phyloP scores from a whole-genome alignment of 2,113 vertebrate species.

The Malurus melanocephalus region DNA sequence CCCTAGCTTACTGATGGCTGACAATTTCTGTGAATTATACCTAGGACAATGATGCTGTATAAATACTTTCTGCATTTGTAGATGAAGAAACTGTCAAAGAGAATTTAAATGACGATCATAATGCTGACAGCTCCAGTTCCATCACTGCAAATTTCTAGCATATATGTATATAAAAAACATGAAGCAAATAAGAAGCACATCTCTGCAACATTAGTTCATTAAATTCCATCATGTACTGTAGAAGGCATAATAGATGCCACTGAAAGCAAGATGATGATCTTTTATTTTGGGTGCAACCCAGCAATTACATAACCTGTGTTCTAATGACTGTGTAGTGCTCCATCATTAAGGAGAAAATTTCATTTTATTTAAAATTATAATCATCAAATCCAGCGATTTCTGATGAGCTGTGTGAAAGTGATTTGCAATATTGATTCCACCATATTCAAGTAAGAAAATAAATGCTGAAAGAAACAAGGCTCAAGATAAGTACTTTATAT shows the following conservation, averaged over 20 bases:
- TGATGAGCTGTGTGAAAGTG: neutral
- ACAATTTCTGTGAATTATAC: neutral
- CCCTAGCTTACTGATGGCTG: neutral
- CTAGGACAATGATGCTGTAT: neutral
- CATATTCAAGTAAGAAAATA: neutral
- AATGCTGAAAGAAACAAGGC: neutral
- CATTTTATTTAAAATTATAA: constrained; percentile 35
- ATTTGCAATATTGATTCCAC: constrained; percentile 17
- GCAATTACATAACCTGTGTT: constrained; percentile 1
- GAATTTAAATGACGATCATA: neutral
- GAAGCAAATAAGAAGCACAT: neutral
- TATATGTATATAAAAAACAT: neutral
- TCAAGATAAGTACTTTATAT: neutral
- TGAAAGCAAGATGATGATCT: neutral
- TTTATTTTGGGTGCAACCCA: neutral
- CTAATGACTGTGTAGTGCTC: neutral
- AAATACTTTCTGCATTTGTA: neutral
- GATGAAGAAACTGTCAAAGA: neutral
- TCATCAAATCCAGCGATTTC: neutral
- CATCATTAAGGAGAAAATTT: constrained; percentile 4
- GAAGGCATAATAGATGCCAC: neutral
- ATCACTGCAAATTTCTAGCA: neutral
- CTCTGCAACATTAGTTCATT: neutral
- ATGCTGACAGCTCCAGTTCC: neutral
- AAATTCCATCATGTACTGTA: neutral